Base-by-base conservation (phyloP, 2,888 invertebrate genomes). In the Lissonota sp. region DNA sequence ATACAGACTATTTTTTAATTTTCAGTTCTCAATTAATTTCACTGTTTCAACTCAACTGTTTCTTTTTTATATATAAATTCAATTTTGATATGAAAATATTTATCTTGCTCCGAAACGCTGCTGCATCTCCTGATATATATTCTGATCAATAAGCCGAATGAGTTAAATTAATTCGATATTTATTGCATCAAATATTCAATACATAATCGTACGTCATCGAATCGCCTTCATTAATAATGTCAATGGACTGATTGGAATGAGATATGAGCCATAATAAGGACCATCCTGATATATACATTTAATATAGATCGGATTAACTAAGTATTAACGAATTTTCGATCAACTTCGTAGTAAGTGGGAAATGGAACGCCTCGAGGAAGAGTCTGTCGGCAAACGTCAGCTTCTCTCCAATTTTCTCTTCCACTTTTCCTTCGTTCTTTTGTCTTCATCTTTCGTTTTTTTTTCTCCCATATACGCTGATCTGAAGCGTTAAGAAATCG, bases 401-500 rank as follows among this genome's bases (percentile, higher is more conserved):
- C 14, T 62, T 62, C 62, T 10, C 12, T 67, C 55, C 58, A 69
- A 55, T 53, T 53, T 53, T 42, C 8, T n/a, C 58, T 62, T n/a
- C 57, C 37, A 40, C 46, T 7, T 40, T 51, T 4, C 14, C 14
- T 58, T 7, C 14, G 62, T 44, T 60, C 49, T 8, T 49, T 60
- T 12, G n/a, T n/a, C 26, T 14, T 10, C n/a, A 3, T 40, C n/a
- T 8, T 40, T 42, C 46, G 26, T 69, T 16, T 42, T 10, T 12
- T 58, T 63, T 10, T 66, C 53, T 46, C 14, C 63, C 39, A 60
- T 71, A 64, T 46, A 26, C 66, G 39, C 49, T 5, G 49, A 67
- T 67, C 44, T 55, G 60, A 46, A 62, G 55, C 53, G 63, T 70
- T 16, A 75, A 74, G 76, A 79, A 79, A 82, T 71, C 75, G 77